phyloP scores from a whole-genome alignment of 2,888 invertebrate species.

The Tipula unca region DNA sequence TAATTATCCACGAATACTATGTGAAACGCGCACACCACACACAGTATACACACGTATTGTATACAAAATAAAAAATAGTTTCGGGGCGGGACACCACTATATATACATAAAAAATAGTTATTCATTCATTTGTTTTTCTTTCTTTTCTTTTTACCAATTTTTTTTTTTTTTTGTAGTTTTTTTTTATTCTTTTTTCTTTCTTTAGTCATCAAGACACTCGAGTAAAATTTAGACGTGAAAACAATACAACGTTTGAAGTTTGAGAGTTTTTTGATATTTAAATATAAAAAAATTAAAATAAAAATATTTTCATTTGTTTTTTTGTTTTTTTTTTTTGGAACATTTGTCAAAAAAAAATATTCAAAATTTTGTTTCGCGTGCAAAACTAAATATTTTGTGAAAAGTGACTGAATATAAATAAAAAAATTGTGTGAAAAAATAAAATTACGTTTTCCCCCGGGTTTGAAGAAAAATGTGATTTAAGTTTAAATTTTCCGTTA shows the following conservation, averaged over 20 bases:
- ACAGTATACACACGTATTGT: too few species aligned
- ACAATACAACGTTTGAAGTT: not conserved
- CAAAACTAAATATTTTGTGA: not conserved
- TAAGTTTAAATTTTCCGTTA: not conserved
- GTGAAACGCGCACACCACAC: not conserved
- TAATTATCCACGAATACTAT: not conserved
- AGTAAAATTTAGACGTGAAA: slow-evolving; percentile 15
- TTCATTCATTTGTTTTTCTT: not conserved
- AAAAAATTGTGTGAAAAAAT: not conserved
- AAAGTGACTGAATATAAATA: not conserved
- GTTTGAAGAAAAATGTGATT: not conserved
- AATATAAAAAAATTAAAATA: not conserved
- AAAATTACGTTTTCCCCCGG: not conserved
- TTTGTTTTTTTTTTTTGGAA: not conserved
- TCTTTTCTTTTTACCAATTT: not conserved
- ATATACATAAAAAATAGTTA: not conserved
- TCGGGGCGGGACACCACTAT: not conserved
- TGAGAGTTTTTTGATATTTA: not conserved
- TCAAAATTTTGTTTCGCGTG: not conserved
- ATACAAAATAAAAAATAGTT: not conserved
- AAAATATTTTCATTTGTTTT: not conserved
- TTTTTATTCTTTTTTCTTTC: slow-evolving; percentile 15
- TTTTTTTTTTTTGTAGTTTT: not conserved
- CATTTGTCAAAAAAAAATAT: not conserved
- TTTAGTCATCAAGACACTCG: slow-evolving; percentile 19